These are phyloP conservation scores for Gibbula magus DNA, from an alignment of 2,888 invertebrate genomes.

Conservation along the genomic window DNA sequence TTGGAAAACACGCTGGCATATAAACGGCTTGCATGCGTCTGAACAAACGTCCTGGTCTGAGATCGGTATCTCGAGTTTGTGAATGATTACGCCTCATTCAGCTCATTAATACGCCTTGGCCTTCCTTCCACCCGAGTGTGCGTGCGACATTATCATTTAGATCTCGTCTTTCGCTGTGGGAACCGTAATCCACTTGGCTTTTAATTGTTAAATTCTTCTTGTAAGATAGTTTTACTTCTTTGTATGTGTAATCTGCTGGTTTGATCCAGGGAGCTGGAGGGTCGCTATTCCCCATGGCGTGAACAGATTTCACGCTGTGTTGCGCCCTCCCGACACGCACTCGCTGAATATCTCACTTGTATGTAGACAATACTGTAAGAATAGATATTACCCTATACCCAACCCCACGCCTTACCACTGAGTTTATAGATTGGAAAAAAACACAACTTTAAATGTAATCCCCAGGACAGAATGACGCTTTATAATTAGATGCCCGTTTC, in stretches of 20 bases:
- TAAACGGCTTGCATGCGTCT: not conserved
- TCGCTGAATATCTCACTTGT: no score
- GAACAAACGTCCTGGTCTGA: not conserved
- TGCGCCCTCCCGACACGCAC: not conserved
- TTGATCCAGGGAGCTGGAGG: not conserved
- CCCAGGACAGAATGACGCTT: no score
- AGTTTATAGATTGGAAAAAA: no score
- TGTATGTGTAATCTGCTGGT: not conserved
- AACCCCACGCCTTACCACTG: no score
- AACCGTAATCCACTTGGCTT: not conserved
- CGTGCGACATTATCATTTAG: not conserved
- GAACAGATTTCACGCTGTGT: not conserved
- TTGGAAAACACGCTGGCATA: not conserved
- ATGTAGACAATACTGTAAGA: no score
- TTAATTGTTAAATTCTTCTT: not conserved
- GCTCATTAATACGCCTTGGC: not conserved
- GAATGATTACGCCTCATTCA: constrained; percentile 14
- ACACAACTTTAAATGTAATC: no score
- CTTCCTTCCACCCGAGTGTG: not conserved
- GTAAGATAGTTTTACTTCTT: not conserved
- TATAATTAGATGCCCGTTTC: no score
- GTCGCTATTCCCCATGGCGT: not conserved
- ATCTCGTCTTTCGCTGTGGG: not conserved
- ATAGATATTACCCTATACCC: no score
- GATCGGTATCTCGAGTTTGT: constrained; percentile 2